Base-by-base conservation (phyloP, 2,113 vertebrate genomes). In the Chinchilla lanigera region DNA sequence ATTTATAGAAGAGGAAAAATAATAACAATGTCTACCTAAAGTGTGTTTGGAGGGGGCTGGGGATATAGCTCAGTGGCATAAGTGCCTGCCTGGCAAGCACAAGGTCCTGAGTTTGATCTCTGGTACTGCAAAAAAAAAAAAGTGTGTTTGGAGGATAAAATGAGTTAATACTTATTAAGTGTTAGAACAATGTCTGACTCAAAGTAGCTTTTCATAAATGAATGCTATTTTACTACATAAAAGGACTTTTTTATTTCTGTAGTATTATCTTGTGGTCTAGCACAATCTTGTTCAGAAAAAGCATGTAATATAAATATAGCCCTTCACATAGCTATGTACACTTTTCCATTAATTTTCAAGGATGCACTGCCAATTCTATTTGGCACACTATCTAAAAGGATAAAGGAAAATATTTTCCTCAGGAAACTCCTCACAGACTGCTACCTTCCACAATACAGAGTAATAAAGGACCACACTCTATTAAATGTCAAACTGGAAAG, bases 271-370 rank as follows among this genome's bases (percentile, higher is more conserved):
- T 93, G 58, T 96, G 89, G 58, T 84, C 44, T 92, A 28, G 54
- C 63, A 77, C 24, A 90, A 10, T 28, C 52, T 54, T 83, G 86
- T 91, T 98, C 52, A 90, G 65, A 87, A 97, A 96, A 92, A 97
- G 93, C 81, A 92, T 83, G 71, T 91, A 97, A 97, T 73, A 28
- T 92, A 96, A 90, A 69, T 41, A 86, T 91, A 92, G 7, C 12
- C 69, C 77, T 97, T 96, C 85, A 84, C 75, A 73, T 67, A 58
- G 54, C 95, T 94, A 93, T 5, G 7, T 61, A 94, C 56, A 95
- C 41, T 63, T 96, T 77, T 93, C 81, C 95, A 86, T 94, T 96
- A 97, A 95, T 95, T 98, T 94, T 97, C 86, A 85, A 97, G 97
- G n/a, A 73, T 97, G 26, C 13, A 95, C 75, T 96, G 82, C 17